Conservation (phyloP, 2,797 vertebrate genomes). For the Syngnathus acus region DNA sequence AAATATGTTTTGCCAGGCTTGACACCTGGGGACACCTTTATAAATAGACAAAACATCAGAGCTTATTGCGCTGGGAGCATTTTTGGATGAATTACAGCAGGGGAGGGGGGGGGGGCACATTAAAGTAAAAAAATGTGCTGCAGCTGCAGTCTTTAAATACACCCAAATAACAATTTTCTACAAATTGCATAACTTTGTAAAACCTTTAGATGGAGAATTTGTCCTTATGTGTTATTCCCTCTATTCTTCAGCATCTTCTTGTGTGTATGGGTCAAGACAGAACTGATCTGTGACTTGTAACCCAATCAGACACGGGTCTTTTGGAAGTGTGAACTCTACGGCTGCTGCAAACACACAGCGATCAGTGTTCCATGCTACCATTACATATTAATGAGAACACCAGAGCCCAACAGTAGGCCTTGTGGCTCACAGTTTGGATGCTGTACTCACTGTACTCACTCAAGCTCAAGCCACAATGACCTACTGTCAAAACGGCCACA, state of each 20-base stretch:
- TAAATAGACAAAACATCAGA: conserved; percentile 5
- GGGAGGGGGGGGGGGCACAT: conserved; percentile 1
- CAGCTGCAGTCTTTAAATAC: background rate
- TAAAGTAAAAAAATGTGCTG: background rate
- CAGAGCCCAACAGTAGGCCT: conserved; percentile 44
- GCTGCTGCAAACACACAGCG: conserved; percentile 43
- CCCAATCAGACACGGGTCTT: conserved; percentile 49
- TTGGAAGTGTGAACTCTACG: conserved; percentile 60
- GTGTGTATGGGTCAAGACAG: conserved; percentile 30
- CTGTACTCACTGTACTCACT: conserved; percentile 14
- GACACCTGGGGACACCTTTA: background rate
- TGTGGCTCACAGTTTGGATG: conserved; percentile 27
- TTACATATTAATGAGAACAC: conserved; percentile 66
- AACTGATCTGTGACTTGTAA: conserved; percentile 55
- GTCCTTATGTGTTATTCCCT: background rate
- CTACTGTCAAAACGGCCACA: background rate
- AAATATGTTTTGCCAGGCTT: background rate
- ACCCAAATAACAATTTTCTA: background rate
- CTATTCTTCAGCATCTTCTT: conserved; percentile 6
- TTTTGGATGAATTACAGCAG: conserved; percentile 3
- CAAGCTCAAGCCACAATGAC: conserved; percentile 17
- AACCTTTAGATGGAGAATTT: background rate
- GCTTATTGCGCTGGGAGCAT: background rate
- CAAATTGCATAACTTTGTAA: no score
- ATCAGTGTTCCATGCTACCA: conserved; percentile 46